These are phyloP conservation scores for Tenrec ecaudatus DNA, from an alignment of 2,113 vertebrate genomes.

Conservation along the genomic window DNA sequence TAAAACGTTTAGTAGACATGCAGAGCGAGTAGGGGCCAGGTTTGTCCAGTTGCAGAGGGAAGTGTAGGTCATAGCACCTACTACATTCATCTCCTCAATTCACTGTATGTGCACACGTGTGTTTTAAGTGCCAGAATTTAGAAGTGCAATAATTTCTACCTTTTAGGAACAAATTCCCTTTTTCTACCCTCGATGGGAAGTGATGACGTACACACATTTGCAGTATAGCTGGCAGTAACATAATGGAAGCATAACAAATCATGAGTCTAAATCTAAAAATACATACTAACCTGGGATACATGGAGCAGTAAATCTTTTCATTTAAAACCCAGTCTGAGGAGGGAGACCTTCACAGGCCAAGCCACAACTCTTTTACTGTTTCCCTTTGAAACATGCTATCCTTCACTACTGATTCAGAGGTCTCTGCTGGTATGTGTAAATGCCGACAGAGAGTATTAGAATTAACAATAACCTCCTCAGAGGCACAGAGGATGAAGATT, in stretches of 20 bases:
- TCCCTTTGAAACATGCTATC: background rate
- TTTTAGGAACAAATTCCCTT: conserved; percentile 43
- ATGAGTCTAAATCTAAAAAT: conserved; percentile 35
- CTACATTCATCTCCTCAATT: background rate
- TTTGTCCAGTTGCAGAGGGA: background rate
- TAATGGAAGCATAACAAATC: conserved; percentile 10
- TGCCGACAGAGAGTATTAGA: background rate
- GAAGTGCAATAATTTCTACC: conserved; percentile 12
- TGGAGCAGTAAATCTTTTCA: background rate
- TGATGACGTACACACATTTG: background rate
- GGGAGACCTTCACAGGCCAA: background rate
- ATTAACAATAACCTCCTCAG: conserved; percentile 3
- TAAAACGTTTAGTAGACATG: conserved; percentile 60
- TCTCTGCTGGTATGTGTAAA: background rate
- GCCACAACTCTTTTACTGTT: background rate
- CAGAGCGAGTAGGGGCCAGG: conserved; percentile 43
- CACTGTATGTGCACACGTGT: background rate
- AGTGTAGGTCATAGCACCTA: background rate
- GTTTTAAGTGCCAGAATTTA: conserved; percentile 42
- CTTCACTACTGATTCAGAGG: conserved; percentile 27
- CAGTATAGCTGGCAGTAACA: conserved; percentile 30
- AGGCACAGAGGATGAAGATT: background rate
- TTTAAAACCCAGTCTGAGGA: conserved; percentile 49
- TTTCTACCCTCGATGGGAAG: conserved; percentile 25
- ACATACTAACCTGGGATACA: background rate